phyloP scores from a whole-genome alignment of 1,140 invertebrate species.

The Maconellicoccus hirsutus region DNA sequence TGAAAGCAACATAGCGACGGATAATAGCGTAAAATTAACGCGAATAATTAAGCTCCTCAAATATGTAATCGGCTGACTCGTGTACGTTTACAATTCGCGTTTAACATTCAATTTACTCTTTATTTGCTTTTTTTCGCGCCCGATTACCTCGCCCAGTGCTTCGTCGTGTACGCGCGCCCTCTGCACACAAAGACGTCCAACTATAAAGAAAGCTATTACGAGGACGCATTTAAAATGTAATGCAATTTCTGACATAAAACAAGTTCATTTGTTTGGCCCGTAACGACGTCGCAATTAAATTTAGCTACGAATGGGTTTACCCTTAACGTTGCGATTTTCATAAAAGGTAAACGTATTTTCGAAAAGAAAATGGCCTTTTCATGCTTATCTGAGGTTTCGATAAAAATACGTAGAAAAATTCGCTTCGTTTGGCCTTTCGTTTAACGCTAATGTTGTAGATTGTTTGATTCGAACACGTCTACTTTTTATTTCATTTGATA shows the following conservation, averaged over 20 bases:
- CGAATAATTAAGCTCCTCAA: not conserved
- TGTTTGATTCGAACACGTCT: not conserved
- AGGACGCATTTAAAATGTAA: slow-evolving; percentile 3
- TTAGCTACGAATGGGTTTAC: too few species aligned
- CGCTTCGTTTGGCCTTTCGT: not conserved
- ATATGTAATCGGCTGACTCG: not conserved
- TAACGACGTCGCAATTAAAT: too few species aligned
- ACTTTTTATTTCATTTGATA: not conserved
- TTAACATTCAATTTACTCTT: not conserved
- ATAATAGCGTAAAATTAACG: not conserved
- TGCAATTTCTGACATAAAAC: not conserved
- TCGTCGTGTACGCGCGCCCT: too few species aligned
- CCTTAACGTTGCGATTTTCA: too few species aligned
- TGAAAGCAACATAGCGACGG: not conserved
- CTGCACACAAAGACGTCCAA: too few species aligned
- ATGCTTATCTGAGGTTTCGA: too few species aligned
- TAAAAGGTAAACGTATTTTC: too few species aligned
- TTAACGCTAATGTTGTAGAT: not conserved
- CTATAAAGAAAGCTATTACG: not conserved
- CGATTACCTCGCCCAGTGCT: too few species aligned
- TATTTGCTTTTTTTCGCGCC: too few species aligned
- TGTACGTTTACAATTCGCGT: not conserved
- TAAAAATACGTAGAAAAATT: too few species aligned
- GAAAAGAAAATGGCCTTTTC: too few species aligned
- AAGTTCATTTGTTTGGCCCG: too few species aligned